Conservation (phyloP, 2,888 invertebrate genomes). For the Temnothorax rugatulus region DNA sequence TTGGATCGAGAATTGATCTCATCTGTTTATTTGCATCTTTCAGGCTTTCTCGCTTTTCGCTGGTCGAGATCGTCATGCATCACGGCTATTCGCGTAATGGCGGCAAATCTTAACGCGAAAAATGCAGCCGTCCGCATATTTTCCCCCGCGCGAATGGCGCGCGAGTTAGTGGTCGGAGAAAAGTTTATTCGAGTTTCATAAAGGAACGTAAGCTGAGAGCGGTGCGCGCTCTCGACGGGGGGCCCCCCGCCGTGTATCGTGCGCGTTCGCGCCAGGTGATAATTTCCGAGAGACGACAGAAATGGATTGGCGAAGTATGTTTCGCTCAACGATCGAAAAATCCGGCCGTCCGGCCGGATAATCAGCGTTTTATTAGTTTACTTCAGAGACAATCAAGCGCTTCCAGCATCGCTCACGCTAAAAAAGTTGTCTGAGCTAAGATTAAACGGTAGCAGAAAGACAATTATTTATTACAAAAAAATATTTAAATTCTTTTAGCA, state of each 20-base stretch:
- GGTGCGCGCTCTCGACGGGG: slow-evolving; percentile 63
- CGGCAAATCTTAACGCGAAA: slow-evolving; percentile 18
- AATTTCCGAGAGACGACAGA: slow-evolving; percentile 74
- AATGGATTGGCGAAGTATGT: slow-evolving; percentile 74
- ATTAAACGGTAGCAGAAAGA: not conserved
- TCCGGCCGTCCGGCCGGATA: slow-evolving; percentile 46
- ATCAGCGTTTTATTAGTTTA: slow-evolving; percentile 61
- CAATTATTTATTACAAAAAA: not conserved
- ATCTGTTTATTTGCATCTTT: not conserved
- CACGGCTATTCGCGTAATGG: slow-evolving; percentile 13
- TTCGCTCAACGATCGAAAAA: slow-evolving; percentile 72
- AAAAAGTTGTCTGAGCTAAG: not conserved
- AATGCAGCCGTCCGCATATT: slow-evolving; percentile 33
- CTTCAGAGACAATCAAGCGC: slow-evolving; percentile 24
- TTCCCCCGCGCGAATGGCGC: slow-evolving; percentile 40
- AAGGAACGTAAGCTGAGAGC: slow-evolving; percentile 68
- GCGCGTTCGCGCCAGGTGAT: slow-evolving; percentile 69
- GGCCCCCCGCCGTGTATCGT: slow-evolving; percentile 66
- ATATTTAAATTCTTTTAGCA: not conserved
- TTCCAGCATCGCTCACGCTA: not conserved
- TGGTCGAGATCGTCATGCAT: not conserved
- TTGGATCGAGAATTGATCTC: not conserved
- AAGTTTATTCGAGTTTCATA: slow-evolving; percentile 71
- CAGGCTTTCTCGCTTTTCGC: not conserved
- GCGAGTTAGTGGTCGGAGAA: slow-evolving; percentile 65